Conservation (phyloP, 1,140 invertebrate species). For the Drosophila bipectinata region DNA sequence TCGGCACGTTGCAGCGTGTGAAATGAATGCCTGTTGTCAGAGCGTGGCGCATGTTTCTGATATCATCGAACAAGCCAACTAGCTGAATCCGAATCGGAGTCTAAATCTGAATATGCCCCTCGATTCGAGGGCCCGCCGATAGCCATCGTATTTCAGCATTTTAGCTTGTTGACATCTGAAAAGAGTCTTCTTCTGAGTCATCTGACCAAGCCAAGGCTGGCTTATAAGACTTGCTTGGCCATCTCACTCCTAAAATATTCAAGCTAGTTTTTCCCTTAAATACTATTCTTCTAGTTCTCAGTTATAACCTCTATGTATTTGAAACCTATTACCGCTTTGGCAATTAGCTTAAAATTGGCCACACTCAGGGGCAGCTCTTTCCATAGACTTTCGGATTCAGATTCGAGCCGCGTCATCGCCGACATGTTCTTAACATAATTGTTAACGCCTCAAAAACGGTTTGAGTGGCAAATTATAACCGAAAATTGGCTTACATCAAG, state of each 20-base stretch:
- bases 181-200: slow-evolving; percentile 46
- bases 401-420: slow-evolving; percentile 56
- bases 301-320: slow-evolving; percentile 15
- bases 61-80: slow-evolving; percentile 71
- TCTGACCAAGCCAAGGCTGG: slow-evolving; percentile 23
- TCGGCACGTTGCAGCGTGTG: slow-evolving; percentile 60
- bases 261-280: background rate
- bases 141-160: slow-evolving; percentile 56
- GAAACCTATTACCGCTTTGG: slow-evolving; percentile 52
- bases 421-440: slow-evolving; percentile 41
- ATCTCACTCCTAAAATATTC: background rate
- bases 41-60: slow-evolving; percentile 65
- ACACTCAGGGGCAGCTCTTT: slow-evolving; percentile 26
- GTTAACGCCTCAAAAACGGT: slow-evolving; percentile 64
- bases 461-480: slow-evolving; percentile 65
- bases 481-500: slow-evolving; percentile 49
- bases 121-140: slow-evolving; percentile 26
- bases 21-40: slow-evolving; percentile 74
- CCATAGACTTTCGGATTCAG: slow-evolving; percentile 44
- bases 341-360: slow-evolving; percentile 57
- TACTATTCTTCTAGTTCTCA: background rate
- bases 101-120: slow-evolving; percentile 3
- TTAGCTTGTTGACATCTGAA: slow-evolving; percentile 56
- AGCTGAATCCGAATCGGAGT: slow-evolving; percentile 32
- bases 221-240: background rate